Evolutionary conservation across 2,888 invertebrate genomes (phyloP), one percentile per base, ranked within the genome.

Genomic region (Melieria omissa): DNA sequence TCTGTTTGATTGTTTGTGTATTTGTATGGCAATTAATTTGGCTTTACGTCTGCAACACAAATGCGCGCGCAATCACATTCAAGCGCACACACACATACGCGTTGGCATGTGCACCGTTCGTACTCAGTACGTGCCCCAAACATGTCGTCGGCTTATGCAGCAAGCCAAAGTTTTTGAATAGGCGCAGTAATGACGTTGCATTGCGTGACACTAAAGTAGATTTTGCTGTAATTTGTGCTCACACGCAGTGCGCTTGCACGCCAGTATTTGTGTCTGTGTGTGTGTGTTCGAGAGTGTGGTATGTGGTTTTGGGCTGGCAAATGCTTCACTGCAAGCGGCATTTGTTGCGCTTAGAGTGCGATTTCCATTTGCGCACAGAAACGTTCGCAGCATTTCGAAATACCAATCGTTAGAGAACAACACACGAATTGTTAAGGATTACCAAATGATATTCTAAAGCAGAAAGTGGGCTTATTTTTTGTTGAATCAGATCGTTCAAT

Each of bases 251-350:
- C 14, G 62, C 47, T 46, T 8, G 8, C 5, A 68, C 60, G 64
- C 46, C 62, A 70, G 49, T 42, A 63, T 65, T 52, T 68, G 70
- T 65, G 55, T 49, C 55, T 62, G 63, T 57, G 67, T 42, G 54
- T 57, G 52, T 63, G 68, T 68, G 65, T 72, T 65, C 72, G 65
- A 45, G 61, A 71, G 68, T 63, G 54, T 71, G 29, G 29, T 29
- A 29, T 29, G 29, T 29, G 29, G 3, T 29, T 29, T 29, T 29
- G 29, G 29, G 29, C 29, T 29, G 29, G 1, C 29, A 29, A 29
- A 29, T 2, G 29, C 2, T 29, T 29, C 29, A 29, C 29, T 29
- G 29, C 29, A 29, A 29, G 29, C 29, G 29, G 29, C 29, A 29
- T 29, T 29, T 29, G 1, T 29, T 29, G 29, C 29, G 29, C 29